These are phyloP conservation scores for Ceyx erithaca DNA, from an alignment of 2,797 vertebrate species.

Conservation along the genomic window DNA sequence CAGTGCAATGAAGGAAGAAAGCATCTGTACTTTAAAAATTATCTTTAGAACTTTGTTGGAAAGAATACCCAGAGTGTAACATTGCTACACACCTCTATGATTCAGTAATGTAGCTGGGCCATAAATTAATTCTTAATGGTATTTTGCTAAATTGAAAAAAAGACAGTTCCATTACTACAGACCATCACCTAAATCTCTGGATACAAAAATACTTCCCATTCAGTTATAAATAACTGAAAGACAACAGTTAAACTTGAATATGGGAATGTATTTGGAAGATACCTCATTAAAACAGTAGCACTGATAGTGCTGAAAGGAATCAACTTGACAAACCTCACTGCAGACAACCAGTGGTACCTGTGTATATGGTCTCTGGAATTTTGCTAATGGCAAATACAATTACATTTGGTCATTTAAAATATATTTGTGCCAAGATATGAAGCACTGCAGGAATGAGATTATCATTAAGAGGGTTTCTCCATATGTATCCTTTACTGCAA, in stretches of 20 bases:
- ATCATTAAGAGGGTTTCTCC: not conserved
- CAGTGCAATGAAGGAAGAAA: conserved; percentile 22
- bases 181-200: conserved; percentile 44
- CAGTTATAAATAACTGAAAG: conserved; percentile 45
- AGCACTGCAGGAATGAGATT: not conserved
- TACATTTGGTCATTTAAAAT: not conserved
- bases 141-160: conserved; percentile 68
- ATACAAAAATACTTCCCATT: conserved; percentile 43
- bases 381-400: not conserved
- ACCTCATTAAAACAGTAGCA: not conserved
- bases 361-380: not conserved
- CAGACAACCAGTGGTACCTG: not conserved
- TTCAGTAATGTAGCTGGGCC: conserved; percentile 21
- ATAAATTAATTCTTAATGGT: conserved; percentile 70
- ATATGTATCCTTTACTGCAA: not conserved
- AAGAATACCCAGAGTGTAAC: not conserved
- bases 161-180: conserved; percentile 56
- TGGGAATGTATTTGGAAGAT: conserved; percentile 4
- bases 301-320: not conserved
- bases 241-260: conserved; percentile 36
- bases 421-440: not conserved
- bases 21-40: conserved; percentile 47
- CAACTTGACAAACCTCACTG: not conserved
- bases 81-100: not conserved
- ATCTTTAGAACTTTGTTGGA: conserved; percentile 48